Base-by-base conservation (phyloP, 2,113 vertebrate species). In the Cyprinodon variegatus region DNA sequence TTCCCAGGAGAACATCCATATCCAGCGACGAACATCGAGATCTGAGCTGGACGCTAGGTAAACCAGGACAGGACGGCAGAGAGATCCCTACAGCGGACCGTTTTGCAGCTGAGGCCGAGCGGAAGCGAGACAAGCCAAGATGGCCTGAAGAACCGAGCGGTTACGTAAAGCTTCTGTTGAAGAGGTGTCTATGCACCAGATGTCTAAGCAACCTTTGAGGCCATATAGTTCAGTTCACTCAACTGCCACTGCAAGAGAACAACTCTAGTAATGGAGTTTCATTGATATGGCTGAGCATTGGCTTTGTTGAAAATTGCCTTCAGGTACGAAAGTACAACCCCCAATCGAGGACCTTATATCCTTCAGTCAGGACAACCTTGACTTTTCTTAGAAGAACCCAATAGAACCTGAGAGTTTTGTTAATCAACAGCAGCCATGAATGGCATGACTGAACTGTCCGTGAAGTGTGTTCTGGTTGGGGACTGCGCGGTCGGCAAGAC, bases 401-500 rank as follows among this genome's bases (percentile, higher is more conserved):
- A 59, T 43, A 64, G n/a, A 29, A 53, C 70, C 20, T 20, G 14
- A 48, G 57, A 11, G 39, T 29, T 4, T 38, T 76, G 12, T 50
- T 29, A 40, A 14, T 39, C 48, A 2, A 17, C 62, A 4, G 65
- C n/a, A 65, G 72, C 65, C 72, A 93, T 94, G 94, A 91, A 89
- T 13, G 83, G 62, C 74, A 77, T 93, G 88, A 2, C 59, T 0
- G 90, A 96, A 87, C 96, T 95, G 76, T 96, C 97, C 0, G 79
- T 99, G 77, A 99, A 99, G 78, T 99, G 97, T 0, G 98, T 99
- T 40, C 81, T 99, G 80, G 97, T 99, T 4, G 98, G 98, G 10
- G 97, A 99, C 93, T 94, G 94, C 0, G 97, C 97, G 0, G 97
- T 99, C 39, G 98, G 98, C 3, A 99, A 99, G 85, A 99, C 98